phyloP scores from a whole-genome alignment of 2,113 vertebrate species.

The Scortum barcoo region DNA sequence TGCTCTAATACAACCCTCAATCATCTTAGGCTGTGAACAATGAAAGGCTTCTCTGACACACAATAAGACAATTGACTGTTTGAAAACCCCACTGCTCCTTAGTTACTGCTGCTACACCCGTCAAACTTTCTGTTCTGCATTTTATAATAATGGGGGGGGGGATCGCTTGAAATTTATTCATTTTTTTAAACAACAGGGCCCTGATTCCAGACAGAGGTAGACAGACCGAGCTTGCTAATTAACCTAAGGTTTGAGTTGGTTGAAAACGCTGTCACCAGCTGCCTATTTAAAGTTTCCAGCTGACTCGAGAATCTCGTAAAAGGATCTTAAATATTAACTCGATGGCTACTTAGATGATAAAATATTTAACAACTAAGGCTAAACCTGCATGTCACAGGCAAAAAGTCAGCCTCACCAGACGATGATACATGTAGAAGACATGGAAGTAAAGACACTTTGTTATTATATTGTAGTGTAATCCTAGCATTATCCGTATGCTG shows the following conservation, averaged over 20 bases:
- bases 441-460: neutral
- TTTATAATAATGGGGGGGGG: neutral
- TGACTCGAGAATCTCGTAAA: neutral
- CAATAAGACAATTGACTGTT: neutral
- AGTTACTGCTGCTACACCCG: neutral
- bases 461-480: neutral
- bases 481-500: neutral
- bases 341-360: neutral
- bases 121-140: neutral
- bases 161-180: neutral
- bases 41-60: neutral
- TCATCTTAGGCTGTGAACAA: neutral
- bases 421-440: neutral
- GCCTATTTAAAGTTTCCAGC: neutral
- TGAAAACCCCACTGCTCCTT: neutral
- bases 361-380: neutral
- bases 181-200: neutral
- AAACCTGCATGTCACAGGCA: neutral
- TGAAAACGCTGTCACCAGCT: neutral
- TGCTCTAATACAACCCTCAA: neutral
- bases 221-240: neutral
- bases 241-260: neutral
- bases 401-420: neutral
- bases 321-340: neutral
- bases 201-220: neutral